A percentile compares a stretch with the other conserved stretches of the same genome.
These are phyloP conservation scores for Zonotrichia leucophrys DNA, from an alignment of 2,113 vertebrate species.

Conservation along the genomic window DNA sequence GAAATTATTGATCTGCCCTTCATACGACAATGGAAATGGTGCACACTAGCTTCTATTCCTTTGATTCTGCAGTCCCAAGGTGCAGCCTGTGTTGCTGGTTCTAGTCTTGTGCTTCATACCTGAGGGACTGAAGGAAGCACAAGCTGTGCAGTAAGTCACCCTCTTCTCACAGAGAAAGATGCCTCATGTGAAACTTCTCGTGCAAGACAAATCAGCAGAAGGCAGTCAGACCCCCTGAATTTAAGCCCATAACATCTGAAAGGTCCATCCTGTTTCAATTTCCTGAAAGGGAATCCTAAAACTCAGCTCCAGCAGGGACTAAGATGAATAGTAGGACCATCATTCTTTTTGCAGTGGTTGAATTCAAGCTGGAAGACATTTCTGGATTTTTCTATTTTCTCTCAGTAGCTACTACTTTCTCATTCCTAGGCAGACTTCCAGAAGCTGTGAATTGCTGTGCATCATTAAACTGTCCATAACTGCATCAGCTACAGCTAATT, in stretches of 20 bases:
- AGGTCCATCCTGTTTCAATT: background rate
- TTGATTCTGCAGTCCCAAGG: background rate
- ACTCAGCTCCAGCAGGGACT: background rate
- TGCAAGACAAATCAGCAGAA: background rate
- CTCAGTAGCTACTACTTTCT: background rate
- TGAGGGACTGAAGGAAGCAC: background rate
- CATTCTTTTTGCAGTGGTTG: background rate
- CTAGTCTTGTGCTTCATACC: background rate
- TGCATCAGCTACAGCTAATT: conserved; percentile 32
- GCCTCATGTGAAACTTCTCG: background rate
- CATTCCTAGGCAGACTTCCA: background rate
- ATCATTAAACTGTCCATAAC: conserved; percentile 10
- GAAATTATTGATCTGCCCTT: background rate
- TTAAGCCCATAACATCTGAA: background rate
- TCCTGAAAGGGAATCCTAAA: background rate
- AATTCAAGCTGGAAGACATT: background rate
- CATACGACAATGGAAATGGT: background rate
- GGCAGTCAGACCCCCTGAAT: background rate
- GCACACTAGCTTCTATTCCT: background rate
- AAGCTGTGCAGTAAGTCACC: background rate
- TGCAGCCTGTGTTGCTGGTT: background rate
- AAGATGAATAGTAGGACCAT: background rate
- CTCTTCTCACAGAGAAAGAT: background rate
- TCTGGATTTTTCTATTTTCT: background rate
- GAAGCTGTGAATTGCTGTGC: background rate